Evolutionary conservation across 92 coral and sea anemone species (phyloP).

Genomic region (Blastomussa wellsi): DNA sequence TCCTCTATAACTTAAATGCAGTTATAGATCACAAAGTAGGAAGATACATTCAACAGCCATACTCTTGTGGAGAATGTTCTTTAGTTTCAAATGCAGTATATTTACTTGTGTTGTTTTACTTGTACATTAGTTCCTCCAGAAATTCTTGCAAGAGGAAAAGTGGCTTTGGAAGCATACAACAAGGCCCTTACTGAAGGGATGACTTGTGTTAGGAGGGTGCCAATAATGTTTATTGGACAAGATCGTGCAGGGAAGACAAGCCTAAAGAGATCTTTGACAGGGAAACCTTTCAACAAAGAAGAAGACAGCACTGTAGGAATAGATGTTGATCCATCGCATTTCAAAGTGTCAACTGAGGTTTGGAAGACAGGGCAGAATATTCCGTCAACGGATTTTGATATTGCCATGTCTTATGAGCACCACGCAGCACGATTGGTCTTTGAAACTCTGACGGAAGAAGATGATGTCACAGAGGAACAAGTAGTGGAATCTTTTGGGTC

Average conservation of each 20-base stretch:
- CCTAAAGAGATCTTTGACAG: slow-evolving; percentile 45
- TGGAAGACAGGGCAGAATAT: slow-evolving; percentile 23
- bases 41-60: not conserved
- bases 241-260: slow-evolving; percentile 56
- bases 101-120: not conserved
- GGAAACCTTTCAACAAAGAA: slow-evolving; percentile 24
- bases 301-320: slow-evolving; percentile 36
- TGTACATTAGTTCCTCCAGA: slow-evolving; percentile 46
- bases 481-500: not conserved
- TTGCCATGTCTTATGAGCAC: slow-evolving; percentile 12
- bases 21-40: too few species aligned
- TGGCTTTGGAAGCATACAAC: slow-evolving; percentile 39
- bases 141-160: slow-evolving; percentile 39
- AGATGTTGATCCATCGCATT: slow-evolving; percentile 30
- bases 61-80: not conserved
- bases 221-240: slow-evolving; percentile 60
- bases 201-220: slow-evolving; percentile 36
- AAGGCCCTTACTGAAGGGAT: slow-evolving; percentile 52
- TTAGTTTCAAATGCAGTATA: too few species aligned
- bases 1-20: too few species aligned
- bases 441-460: not conserved
- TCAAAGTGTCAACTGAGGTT: slow-evolving; percentile 28
- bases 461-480: not conserved
- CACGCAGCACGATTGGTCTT: slow-evolving; percentile 26
- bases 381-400: not conserved